Evolutionary conservation across 2,797 vertebrate genomes (phyloP), one percentile per base, ranked within the genome.

Genomic region (Coregonus suidteri): DNA sequence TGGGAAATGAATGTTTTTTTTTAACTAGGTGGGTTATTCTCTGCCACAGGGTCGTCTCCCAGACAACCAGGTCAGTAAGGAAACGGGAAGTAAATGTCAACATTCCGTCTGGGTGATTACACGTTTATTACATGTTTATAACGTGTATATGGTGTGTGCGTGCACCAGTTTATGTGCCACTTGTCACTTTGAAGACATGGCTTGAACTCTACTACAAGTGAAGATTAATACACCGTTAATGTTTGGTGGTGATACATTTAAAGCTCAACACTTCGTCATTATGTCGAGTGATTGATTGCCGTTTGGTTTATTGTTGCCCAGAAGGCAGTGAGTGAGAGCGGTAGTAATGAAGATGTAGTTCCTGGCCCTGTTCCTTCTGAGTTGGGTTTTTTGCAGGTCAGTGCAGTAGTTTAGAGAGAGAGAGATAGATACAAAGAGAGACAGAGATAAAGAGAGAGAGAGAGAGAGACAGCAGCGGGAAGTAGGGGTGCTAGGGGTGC

Each of bases 11-110:
- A 91, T 4, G 4, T 89, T 84, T 87, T 85, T 86, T 88, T 87
- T 91, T 87, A 81, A 86, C 20, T 30, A 74, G 82, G 87, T 89
- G 88, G 59, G n/a, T 77, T n/a, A 1, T 86, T 89, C 78, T 13
- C 9, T 47, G 41, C 9, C 41, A 11, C 41, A 47, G 9, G 41
- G 41, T 47, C 41, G 9, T 13, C 41, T 47, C 70, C 84, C 88
- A 92, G 92, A 92, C 91, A 92, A 87, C 83, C 86, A 87, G 86
- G 91, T 92, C 92, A 93, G 88, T 93, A 91, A 83, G 87, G 91
- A 47, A 47, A 47, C 89, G 87, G 91, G 92, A 93, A 94, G 92
- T 91, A 94, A 80, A 85, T 90, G 87, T 90, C 87, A 88, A 85
- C 77, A 77, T 82, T 85, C 79, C 83, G 85, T 83, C 87, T 87